Evolutionary conservation across 2,888 invertebrate species (phyloP).

Genomic region (Caenorhabditis macrosperma): DNA sequence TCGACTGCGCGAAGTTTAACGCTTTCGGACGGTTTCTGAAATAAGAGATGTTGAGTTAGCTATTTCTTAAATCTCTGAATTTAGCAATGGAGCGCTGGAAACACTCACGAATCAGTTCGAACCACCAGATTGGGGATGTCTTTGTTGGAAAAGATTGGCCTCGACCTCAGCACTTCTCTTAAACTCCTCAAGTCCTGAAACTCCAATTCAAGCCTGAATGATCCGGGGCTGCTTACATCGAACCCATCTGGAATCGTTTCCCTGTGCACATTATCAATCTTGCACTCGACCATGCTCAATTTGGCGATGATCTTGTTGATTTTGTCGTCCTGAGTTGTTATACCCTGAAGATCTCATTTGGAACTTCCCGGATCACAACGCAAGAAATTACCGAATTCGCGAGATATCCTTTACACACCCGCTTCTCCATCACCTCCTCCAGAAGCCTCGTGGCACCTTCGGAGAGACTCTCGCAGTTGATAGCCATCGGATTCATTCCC

Average conservation of each 20-base stretch:
- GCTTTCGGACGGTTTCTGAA: not conserved
- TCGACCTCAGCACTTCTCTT: not conserved
- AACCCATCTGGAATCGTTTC: conserved; percentile 17
- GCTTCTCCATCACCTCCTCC: not conserved
- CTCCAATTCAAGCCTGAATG: no score
- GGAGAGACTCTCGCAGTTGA: not conserved
- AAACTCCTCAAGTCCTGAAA: conserved; percentile 11
- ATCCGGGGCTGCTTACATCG: no score
- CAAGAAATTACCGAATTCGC: not conserved
- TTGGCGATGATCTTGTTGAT: conserved; percentile 35
- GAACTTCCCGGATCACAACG: no score
- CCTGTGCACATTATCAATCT: conserved; percentile 23
- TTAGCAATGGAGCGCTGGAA: not conserved
- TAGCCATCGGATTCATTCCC: conserved; percentile 20
- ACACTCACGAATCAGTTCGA: not conserved
- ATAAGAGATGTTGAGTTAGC: not conserved
- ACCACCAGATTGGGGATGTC: not conserved
- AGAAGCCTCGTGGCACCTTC: not conserved
- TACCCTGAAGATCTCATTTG: not conserved
- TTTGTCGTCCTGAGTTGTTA: conserved; percentile 6
- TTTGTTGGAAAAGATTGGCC: not conserved
- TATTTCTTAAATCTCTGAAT: not conserved
- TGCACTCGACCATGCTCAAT: conserved; percentile 45
- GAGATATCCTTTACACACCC: not conserved
- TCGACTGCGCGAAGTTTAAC: not conserved